Evolutionary conservation across 1,140 invertebrate species (phyloP).

Genomic region (Drosophila subpulchrella): DNA sequence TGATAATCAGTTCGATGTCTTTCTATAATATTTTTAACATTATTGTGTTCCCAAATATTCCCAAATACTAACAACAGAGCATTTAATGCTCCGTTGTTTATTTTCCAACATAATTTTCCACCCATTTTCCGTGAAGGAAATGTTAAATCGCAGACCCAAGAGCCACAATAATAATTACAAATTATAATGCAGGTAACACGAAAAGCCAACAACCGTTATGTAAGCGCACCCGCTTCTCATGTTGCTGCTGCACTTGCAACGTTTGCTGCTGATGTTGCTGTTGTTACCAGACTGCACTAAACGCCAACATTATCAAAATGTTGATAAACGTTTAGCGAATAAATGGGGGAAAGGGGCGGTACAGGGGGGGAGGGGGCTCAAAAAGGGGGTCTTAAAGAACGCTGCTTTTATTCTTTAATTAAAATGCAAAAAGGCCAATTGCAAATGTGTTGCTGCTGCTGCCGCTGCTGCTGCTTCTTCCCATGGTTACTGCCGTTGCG

Average conservation of each 20-base stretch:
- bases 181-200: slow-evolving; percentile 47
- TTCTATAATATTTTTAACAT: not conserved
- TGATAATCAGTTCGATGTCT: not conserved
- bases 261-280: slow-evolving; percentile 18
- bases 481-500: slow-evolving; percentile 35
- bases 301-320: slow-evolving; percentile 81
- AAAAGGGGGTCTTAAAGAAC: slow-evolving; percentile 3
- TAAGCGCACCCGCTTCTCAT: slow-evolving; percentile 33
- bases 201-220: slow-evolving; percentile 42
- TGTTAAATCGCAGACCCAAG: slow-evolving; percentile 25
- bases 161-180: slow-evolving; percentile 47
- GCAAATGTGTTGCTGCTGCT: slow-evolving; percentile 57
- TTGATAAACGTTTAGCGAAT: slow-evolving; percentile 79
- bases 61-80: not conserved
- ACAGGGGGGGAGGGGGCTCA: not conserved
- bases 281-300: slow-evolving; percentile 48
- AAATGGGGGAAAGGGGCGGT: not conserved
- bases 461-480: slow-evolving; percentile 36
- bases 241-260: slow-evolving; percentile 16
- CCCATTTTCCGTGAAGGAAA: slow-evolving; percentile 37
- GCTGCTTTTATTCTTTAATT: slow-evolving; percentile 59
- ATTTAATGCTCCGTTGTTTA: not conserved
- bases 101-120: slow-evolving; percentile 2
- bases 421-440: slow-evolving; percentile 83
- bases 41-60: not conserved